Evolutionary conservation across 1,140 invertebrate species (phyloP).

Genomic region (Nasonia giraulti): DNA sequence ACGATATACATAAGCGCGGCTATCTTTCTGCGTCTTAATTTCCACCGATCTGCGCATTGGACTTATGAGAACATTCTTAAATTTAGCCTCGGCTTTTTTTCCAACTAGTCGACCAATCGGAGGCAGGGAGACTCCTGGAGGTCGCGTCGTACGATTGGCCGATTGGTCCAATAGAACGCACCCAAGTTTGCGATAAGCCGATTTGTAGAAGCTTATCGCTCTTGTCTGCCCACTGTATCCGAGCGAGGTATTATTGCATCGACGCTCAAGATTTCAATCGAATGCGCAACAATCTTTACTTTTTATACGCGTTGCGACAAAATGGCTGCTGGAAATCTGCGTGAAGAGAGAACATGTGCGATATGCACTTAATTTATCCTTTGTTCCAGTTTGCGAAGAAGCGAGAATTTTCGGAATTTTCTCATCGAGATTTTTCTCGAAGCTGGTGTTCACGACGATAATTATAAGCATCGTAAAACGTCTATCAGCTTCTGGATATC

Average conservation of each 20-base stretch:
- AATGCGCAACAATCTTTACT: background rate
- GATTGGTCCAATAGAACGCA: background rate
- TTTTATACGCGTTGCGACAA: background rate
- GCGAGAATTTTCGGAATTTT: no score
- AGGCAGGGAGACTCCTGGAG: background rate
- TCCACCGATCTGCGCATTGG: background rate
- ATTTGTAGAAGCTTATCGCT: constrained; percentile 32
- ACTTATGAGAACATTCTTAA: constrained; percentile 47
- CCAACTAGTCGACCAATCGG: background rate
- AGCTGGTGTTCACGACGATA: background rate
- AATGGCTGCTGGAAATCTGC: background rate
- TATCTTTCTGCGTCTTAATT: constrained; percentile 13
- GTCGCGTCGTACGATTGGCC: constrained; percentile 17
- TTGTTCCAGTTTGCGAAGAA: no score
- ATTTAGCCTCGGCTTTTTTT: constrained; percentile 42
- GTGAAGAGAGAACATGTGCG: no score
- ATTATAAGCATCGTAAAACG: no score
- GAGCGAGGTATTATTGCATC: background rate
- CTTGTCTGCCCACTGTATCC: background rate
- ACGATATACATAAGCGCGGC: background rate
- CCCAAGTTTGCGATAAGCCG: constrained; percentile 45
- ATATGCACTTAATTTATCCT: no score
- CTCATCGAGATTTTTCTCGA: background rate
- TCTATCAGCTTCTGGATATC: background rate
- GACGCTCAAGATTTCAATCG: constrained; percentile 3